Base-by-base conservation (phyloP, 2,113 vertebrate genomes). In the Dascyllus trimaculatus region DNA sequence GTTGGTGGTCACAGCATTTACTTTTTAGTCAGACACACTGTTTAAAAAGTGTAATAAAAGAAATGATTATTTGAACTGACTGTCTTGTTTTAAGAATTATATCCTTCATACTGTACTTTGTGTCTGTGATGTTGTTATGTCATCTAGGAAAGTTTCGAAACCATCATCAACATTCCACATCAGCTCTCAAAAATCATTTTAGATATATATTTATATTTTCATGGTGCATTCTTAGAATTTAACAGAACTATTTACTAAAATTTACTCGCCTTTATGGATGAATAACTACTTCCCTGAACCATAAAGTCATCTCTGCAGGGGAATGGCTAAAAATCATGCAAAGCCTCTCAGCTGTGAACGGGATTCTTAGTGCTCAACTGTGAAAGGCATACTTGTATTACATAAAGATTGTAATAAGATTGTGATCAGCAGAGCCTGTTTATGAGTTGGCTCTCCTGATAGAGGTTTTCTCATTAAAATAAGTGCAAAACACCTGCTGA, bases 401-500 rank as follows among this genome's bases (percentile, higher is more conserved):
- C 4, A 8, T 48, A 19, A 51, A 45, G 45, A 52, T 40, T 40
- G 24, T 60, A 71, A 32, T 29, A 64, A 35, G 24, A 43, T 59
- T 1, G 4, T 61, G 57, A 64, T 56, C 24, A 73, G 15, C 57
- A 32, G 24, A 61, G 22, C 9, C 2, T 40, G 25, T 58, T 71
- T 38, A 48, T 51, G 26, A 69, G 22, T 35, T 22, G 11, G 15
- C 29, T 62, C 35, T 19, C 14, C 18, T 0, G 18, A 3, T 45
- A 29, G 38, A 54, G 3, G 11, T 24, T 22, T 53, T 19, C 0
- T 72, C 48, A 57, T 75, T 71, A 67, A 49, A 63, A 40, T 10
- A 29, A 53, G 18, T 22, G 35, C 43, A 51, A 61, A 62, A 65
- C 18, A 63, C 24, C 57, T 45, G 72, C 13, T 62, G 51, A 73